phyloP scores from a whole-genome alignment of 2,797 vertebrate genomes.

The Hoplostethus mediterraneus region DNA sequence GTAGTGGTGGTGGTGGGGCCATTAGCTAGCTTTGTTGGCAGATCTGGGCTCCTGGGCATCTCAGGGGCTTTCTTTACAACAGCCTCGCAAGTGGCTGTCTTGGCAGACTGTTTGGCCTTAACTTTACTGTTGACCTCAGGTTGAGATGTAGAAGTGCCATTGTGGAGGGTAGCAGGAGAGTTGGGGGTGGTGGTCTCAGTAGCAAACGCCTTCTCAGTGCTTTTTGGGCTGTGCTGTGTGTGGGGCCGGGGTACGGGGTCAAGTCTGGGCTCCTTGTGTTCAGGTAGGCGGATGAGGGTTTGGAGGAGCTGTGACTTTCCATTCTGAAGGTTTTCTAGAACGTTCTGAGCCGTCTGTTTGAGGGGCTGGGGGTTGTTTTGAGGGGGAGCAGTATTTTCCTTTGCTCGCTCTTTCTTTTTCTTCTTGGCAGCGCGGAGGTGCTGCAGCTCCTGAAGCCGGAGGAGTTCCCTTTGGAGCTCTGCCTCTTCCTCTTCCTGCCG shows the following conservation, averaged over 20 bases:
- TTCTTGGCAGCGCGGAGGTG: constrained; percentile 92
- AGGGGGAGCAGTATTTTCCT: constrained; percentile 78
- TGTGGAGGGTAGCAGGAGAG: constrained; percentile 80
- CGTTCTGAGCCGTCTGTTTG: constrained; percentile 84
- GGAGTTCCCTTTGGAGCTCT: constrained; percentile 90
- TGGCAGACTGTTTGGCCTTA: constrained; percentile 83
- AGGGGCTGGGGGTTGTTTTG: constrained; percentile 86
- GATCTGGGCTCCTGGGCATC: constrained; percentile 64
- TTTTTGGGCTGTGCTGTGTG: constrained; percentile 82
- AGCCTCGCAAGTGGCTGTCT: constrained; percentile 70
- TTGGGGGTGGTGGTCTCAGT: constrained; percentile 79
- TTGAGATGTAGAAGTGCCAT: constrained; percentile 80
- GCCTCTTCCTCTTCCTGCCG: constrained; percentile 89
- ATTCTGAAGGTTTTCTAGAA: constrained; percentile 85
- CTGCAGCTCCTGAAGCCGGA: constrained; percentile 92
- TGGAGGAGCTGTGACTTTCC: constrained; percentile 80
- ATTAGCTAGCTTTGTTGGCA: constrained; percentile 57
- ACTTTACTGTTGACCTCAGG: constrained; percentile 83
- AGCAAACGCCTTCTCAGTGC: constrained; percentile 84
- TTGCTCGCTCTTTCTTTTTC: constrained; percentile 93
- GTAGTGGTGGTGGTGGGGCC: constrained; percentile 57
- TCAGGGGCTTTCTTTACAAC: constrained; percentile 80
- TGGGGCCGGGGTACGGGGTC: constrained; percentile 60
- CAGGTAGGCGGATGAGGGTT: constrained; percentile 76
- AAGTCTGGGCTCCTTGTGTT: constrained; percentile 67